Conservation (phyloP, 1,140 invertebrate species). For the Hycleus cichorii region DNA sequence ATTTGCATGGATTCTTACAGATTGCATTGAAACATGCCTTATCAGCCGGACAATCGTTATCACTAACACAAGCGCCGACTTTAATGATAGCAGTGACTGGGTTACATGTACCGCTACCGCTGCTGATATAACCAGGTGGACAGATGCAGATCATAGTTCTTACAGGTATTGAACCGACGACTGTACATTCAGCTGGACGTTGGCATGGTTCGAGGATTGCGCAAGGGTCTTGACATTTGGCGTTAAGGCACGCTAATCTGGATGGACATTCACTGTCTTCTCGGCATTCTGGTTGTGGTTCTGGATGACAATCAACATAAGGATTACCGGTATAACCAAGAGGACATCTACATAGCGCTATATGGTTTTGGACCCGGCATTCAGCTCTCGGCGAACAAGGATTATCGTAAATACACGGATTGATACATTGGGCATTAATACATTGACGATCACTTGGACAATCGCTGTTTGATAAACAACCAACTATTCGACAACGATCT, state of each 20-base stretch:
- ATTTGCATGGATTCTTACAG: conserved; percentile 74
- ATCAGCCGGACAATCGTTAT: conserved; percentile 67
- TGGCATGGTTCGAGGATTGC: conserved; percentile 67
- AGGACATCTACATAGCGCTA: conserved; percentile 76
- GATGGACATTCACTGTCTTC: conserved; percentile 75
- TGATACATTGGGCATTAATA: conserved; percentile 76
- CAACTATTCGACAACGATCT: conserved; percentile 67
- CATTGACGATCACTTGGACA: conserved; percentile 80
- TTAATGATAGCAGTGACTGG: conserved; percentile 56
- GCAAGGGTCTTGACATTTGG: conserved; percentile 79
- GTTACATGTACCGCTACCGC: conserved; percentile 70
- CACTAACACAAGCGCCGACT: conserved; percentile 62
- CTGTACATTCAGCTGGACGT: conserved; percentile 70
- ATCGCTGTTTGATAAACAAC: conserved; percentile 82
- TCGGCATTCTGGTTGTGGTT: conserved; percentile 67
- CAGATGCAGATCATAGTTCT: conserved; percentile 84
- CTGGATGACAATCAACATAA: conserved; percentile 65
- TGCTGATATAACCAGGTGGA: conserved; percentile 78
- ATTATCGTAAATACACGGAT: conserved; percentile 73
- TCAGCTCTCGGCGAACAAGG: conserved; percentile 70
- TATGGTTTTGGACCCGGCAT: conserved; percentile 73
- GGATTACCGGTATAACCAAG: conserved; percentile 66
- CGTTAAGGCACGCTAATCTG: conserved; percentile 69
- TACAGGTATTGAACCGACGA: conserved; percentile 70
- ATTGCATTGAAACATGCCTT: conserved; percentile 71